Evolutionary conservation across 2,888 invertebrate genomes (phyloP).

Genomic region (Molorchus minor): DNA sequence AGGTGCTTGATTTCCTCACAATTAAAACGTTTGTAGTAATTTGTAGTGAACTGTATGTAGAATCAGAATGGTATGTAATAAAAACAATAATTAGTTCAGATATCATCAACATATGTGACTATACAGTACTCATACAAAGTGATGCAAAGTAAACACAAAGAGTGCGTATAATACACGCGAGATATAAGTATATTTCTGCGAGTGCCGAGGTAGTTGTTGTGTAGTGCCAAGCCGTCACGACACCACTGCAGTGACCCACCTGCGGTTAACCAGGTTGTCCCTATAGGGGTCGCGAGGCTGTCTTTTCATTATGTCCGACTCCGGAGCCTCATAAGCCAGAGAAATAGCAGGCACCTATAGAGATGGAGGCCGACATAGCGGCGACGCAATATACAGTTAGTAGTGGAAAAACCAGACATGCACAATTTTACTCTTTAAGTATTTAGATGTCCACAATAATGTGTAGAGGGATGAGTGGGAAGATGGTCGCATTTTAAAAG

Average conservation of each 20-base stretch:
- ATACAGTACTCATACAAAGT: too few species aligned
- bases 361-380: slow-evolving; percentile 91
- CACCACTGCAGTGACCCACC: slow-evolving; percentile 71
- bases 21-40: too few species aligned
- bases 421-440: slow-evolving; percentile 48
- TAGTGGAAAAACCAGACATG: slow-evolving; percentile 55
- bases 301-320: slow-evolving; percentile 99
- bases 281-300: slow-evolving; percentile 97
- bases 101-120: too few species aligned
- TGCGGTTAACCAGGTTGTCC: slow-evolving; percentile 99
- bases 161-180: slow-evolving; percentile 5
- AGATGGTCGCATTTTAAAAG: slow-evolving; percentile 21
- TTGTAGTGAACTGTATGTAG: too few species aligned
- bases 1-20: too few species aligned
- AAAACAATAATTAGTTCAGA: too few species aligned
- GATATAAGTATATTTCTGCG: slow-evolving; percentile 16
- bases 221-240: slow-evolving; percentile 61
- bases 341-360: slow-evolving; percentile 97
- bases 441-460: slow-evolving; percentile 48
- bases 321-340: slow-evolving; percentile 98
- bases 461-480: slow-evolving; percentile 46
- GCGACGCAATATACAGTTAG: slow-evolving; percentile 59
- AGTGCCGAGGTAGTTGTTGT: slow-evolving; percentile 59
- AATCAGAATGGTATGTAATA: too few species aligned
- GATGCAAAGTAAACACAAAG: slow-evolving; percentile 4